These are phyloP conservation scores for Numenius phaeopus DNA, from an alignment of 2,797 vertebrate species.

Conservation along the genomic window DNA sequence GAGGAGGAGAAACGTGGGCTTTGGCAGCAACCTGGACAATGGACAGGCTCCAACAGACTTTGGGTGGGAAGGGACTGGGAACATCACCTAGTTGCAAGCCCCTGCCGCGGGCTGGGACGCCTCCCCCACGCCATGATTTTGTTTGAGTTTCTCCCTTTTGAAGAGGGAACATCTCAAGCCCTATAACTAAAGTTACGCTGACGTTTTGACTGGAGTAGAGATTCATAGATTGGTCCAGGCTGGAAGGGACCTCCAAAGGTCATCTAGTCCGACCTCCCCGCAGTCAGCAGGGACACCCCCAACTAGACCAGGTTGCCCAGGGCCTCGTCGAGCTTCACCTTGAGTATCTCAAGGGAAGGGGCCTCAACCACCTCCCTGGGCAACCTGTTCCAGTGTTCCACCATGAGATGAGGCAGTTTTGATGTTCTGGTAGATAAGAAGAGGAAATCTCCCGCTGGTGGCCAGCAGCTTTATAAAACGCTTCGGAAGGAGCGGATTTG, in stretches of 20 bases:
- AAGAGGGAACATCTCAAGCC: background rate
- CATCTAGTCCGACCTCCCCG: no score
- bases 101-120: background rate
- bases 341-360: no score
- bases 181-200: background rate
- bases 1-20: background rate
- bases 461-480: background rate
- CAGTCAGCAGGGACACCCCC: no score
- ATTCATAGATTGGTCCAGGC: no score
- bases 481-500: background rate
- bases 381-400: no score
- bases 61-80: background rate
- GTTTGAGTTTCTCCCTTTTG: background rate
- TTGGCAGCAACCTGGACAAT: background rate
- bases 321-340: no score
- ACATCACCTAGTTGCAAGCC: background rate
- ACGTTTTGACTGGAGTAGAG: background rate
- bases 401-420: background rate
- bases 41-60: background rate
- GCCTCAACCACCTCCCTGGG: no score
- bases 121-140: background rate
- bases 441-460: background rate
- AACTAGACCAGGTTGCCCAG: no score
- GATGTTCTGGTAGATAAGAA: background rate
- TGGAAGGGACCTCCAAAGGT: no score